Conservation (phyloP, 2,888 invertebrate genomes). For the Andrena bicolor region DNA sequence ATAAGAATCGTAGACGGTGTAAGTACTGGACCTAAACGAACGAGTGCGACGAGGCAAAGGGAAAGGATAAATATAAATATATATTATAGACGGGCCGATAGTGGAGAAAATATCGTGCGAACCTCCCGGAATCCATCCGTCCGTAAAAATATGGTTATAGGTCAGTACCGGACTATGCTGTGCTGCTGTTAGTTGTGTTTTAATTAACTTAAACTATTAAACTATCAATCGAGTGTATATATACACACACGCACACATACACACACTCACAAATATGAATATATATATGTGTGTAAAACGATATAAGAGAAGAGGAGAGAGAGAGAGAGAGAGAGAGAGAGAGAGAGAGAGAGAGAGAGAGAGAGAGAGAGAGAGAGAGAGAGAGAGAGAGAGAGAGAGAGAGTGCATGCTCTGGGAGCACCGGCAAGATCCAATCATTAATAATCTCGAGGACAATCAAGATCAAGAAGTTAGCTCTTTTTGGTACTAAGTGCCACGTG, state of each 20-base stretch:
- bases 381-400: constrained; percentile 37
- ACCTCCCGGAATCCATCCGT: constrained; percentile 82
- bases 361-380: constrained; percentile 32
- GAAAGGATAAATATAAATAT: constrained; percentile 36
- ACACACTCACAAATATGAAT: constrained; percentile 9
- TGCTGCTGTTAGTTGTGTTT: constrained; percentile 83
- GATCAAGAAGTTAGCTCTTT: not conserved
- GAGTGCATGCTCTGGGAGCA: constrained; percentile 64
- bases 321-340: constrained; percentile 43
- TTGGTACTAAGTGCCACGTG: constrained; percentile 10
- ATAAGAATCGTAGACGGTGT: constrained; percentile 77
- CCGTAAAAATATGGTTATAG: constrained; percentile 83
- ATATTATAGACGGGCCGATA: constrained; percentile 47
- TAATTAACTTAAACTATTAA: constrained; percentile 73
- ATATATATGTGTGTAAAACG: constrained; percentile 66
- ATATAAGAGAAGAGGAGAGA: constrained; percentile 38
- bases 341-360: constrained; percentile 33
- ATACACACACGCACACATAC: not conserved
- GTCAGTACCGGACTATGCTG: constrained; percentile 85
- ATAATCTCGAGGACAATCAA: constrained; percentile 19
- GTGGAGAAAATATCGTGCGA: constrained; percentile 63
- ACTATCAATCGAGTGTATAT: constrained; percentile 49
- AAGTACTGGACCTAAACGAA: constrained; percentile 82
- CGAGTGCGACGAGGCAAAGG: constrained; percentile 61
- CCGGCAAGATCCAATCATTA: constrained; percentile 62